Base-by-base conservation (phyloP, 2,113 vertebrate genomes). In the Microcebus tavaratra region DNA sequence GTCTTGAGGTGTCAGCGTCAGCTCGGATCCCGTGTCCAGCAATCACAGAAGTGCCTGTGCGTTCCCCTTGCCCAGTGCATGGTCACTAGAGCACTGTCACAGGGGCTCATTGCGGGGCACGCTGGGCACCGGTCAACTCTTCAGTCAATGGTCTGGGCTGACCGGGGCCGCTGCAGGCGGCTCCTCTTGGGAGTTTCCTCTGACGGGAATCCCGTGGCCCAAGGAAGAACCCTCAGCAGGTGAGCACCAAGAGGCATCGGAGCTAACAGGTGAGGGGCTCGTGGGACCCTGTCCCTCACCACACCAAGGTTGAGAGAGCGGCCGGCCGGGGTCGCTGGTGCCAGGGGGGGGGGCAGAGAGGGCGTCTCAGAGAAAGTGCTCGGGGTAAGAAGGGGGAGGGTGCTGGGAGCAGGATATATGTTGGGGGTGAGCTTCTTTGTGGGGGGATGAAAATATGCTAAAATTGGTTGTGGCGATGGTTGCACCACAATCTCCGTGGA, bases 151-250 rank as follows among this genome's bases (percentile, higher is more conserved):
- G 61, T 50, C 34, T 36, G 23, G 45, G 45, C 14, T 39, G 34
- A 11, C 3, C 1, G 45, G 34, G 23, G 0, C 34, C 25, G n/a
- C 27, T 21, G 39, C 59, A 50, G 61, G n/a, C 8, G 9, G 2
- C 5, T 13, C 39, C 59, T 57, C 7, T 27, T 34, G 55, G 25
- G 48, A 23, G 11, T 72, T 57, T 18, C 25, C 34, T 57, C 36
- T 53, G 39, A 39, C 45, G 7, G 0, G 48, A 39, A 55, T 55
- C 50, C 57, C 20, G 31, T 48, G 45, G 15, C 53, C 63, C 42
- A 25, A 3, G 7, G 42, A 89, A 39, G 57, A 84, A 36, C 75
- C 81, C 36, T 36, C 36, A 36, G 36, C 36, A 36, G 36, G 31
- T 48, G 45, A 36, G 36, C 8, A 18, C 36, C 20, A 23, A 57